These are phyloP conservation scores for Oscarella lobularis DNA, from an alignment of 37 sponge, comb jelly and placozoan genomes.

Conservation along the genomic window DNA sequence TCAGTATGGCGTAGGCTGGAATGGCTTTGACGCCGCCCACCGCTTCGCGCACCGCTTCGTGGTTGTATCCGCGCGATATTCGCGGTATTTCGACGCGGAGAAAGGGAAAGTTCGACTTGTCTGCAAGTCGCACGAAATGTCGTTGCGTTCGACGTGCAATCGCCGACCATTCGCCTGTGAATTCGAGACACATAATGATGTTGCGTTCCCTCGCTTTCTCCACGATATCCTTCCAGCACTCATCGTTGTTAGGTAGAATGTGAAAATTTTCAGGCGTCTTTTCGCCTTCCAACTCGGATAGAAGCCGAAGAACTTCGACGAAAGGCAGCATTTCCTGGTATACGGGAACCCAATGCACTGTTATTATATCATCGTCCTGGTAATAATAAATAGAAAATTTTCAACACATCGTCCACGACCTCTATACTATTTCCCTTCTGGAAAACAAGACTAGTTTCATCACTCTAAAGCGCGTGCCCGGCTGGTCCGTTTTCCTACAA, in stretches of 20 bases:
- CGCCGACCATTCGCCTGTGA: neutral
- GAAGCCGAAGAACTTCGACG: neutral
- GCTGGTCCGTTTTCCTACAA: too few relatives aligned
- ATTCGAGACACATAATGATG: neutral
- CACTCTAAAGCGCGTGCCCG: too few relatives aligned
- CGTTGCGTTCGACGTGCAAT: neutral
- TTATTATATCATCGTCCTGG: too few relatives aligned
- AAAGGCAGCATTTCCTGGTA: neutral
- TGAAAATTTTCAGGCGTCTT: slow-evolving; percentile 2
- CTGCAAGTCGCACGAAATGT: neutral
- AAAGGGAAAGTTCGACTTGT: neutral
- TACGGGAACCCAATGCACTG: too few relatives aligned
- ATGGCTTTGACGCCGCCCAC: neutral
- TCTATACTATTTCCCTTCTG: too few relatives aligned
- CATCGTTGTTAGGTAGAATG: neutral
- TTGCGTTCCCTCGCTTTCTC: neutral
- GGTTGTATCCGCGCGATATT: neutral
- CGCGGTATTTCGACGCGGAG: neutral
- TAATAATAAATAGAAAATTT: too few relatives aligned
- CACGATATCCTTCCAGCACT: neutral
- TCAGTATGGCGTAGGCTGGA: neutral
- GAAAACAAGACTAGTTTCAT: too few relatives aligned
- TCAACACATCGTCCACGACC: too few relatives aligned
- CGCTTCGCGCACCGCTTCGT: neutral
- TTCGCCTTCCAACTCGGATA: neutral